Evolutionary conservation across 1,140 invertebrate species (phyloP), one percentile per base, ranked within the genome.

Genomic region (Pteromalus puparum): DNA sequence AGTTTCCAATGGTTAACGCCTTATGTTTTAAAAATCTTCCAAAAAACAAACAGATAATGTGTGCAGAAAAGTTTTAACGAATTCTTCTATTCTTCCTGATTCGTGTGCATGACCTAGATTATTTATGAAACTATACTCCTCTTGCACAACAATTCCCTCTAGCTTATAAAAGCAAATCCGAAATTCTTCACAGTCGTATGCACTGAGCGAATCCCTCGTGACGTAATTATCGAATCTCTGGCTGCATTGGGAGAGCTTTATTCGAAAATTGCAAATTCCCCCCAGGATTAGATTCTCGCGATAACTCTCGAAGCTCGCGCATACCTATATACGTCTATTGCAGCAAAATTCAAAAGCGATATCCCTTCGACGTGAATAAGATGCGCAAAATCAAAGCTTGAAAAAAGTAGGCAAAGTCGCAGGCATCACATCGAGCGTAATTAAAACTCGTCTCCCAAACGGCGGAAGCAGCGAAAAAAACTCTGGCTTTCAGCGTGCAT

Each of bases 391-490:
- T 21, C 34, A 18, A 76, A 53, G 74, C 28, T 26, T 65, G 10
- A n/a, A 67, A 2, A 73, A 42, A 61, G 46, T 48, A 68, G 24
- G 34, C 34, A n/a, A 42, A n/a, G n/a, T 34, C 30, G 3, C 30
- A n/a, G n/a, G 30, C 30, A 4, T 34, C 74, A 26, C 82, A 83
- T 83, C 77, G 53, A 67, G 13, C 24, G 42, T 83, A 83, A 83
- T 83, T 83, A 83, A 83, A 83, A 77, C 24, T 77, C 73, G 30
- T 26, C 67, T 26, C 67, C 67, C 28, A 70, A 70, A 68, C n/a
- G 67, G 1, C 18, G 61, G 61, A 2, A 13, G 30, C 30, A 30
- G 38, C 34, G 61, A 21, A 65, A n/a, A n/a, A 65, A 34, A 34
- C 30, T 0, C 30, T n/a, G 30, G 3, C 30, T 34, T 34, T 34